Conservation (phyloP, 1,140 invertebrate genomes). For the Drosophila subpulchrella region DNA sequence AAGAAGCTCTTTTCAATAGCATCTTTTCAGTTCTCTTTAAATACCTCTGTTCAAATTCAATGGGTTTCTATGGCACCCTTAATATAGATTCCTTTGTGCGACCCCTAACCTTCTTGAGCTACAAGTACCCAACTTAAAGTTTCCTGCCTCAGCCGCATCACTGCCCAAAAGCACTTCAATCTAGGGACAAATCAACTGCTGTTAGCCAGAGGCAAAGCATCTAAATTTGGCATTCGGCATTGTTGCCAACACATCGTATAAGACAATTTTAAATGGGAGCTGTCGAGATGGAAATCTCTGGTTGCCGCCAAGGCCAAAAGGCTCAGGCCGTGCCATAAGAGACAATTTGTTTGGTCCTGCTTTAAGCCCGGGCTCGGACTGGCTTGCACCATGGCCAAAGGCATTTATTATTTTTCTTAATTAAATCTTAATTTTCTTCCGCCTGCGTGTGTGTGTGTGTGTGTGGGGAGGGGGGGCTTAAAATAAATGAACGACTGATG, state of each 20-base stretch:
- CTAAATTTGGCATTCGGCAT: conserved; percentile 61
- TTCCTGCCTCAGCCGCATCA: not conserved
- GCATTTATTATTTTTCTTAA: conserved; percentile 80
- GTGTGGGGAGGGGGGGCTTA: conserved; percentile 3
- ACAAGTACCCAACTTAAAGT: not conserved
- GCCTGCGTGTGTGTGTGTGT: not conserved
- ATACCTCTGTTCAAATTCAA: no score
- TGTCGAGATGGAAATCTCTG: conserved; percentile 41
- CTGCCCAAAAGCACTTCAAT: conserved; percentile 20
- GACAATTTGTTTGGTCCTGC: conserved; percentile 62
- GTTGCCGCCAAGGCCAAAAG: conserved; percentile 26
- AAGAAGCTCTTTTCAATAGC: no score
- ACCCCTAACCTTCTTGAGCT: not conserved
- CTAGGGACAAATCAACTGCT: conserved; percentile 51
- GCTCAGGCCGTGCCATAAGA: conserved; percentile 17
- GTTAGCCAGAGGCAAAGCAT: conserved; percentile 52
- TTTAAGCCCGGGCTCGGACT: conserved; percentile 20
- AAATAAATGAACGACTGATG: conserved; percentile 39
- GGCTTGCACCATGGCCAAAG: conserved; percentile 22
- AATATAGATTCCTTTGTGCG: not conserved
- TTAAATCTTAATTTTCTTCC: conserved; percentile 71
- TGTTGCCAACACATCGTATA: conserved; percentile 25
- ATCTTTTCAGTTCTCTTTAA: no score
- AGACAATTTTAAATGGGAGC: conserved; percentile 17
- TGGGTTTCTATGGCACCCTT: no score